Evolutionary conservation across 64 coral and sea anemone genomes (phyloP).

Genomic region (Actinia tenebrosa): DNA sequence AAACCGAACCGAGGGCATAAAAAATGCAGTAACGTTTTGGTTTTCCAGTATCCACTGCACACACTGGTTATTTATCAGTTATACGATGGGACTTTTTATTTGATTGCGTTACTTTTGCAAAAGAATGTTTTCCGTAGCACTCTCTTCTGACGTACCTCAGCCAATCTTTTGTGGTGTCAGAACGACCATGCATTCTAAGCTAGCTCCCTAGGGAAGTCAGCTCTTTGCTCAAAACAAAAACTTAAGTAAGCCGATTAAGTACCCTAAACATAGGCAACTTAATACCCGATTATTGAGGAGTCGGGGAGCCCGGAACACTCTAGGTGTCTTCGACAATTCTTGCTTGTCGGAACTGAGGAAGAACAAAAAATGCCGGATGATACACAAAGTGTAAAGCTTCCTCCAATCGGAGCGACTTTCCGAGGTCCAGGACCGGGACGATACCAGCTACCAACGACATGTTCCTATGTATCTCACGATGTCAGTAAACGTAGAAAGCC

Average conservation of each 20-base stretch:
- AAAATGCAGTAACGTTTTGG: no score
- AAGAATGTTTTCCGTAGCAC: no score
- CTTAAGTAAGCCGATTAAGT: neutral
- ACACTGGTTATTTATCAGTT: no score
- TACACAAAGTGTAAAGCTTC: constrained; percentile 32
- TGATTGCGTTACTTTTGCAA: no score
- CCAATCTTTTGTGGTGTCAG: neutral
- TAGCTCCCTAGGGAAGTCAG: neutral
- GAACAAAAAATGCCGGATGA: constrained; percentile 42
- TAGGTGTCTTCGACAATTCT: no score
- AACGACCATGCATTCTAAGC: neutral
- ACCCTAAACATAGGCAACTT: neutral
- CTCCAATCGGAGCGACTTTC: constrained; percentile 50
- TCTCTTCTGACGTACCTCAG: no score
- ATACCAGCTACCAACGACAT: constrained; percentile 46
- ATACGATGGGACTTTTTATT: no score
- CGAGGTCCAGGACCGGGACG: constrained; percentile 57
- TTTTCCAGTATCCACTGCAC: no score
- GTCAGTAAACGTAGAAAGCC: constrained; percentile 56
- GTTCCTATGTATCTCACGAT: constrained; percentile 26
- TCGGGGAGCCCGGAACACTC: neutral
- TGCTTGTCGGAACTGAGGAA: neutral
- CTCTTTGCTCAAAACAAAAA: neutral
- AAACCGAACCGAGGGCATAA: no score
- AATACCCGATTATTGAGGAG: neutral